A percentile compares a stretch with the other conserved stretches of the same genome.
phyloP scores from a whole-genome alignment of 2,797 vertebrate genomes.

The Triplophysa bombifrons region DNA sequence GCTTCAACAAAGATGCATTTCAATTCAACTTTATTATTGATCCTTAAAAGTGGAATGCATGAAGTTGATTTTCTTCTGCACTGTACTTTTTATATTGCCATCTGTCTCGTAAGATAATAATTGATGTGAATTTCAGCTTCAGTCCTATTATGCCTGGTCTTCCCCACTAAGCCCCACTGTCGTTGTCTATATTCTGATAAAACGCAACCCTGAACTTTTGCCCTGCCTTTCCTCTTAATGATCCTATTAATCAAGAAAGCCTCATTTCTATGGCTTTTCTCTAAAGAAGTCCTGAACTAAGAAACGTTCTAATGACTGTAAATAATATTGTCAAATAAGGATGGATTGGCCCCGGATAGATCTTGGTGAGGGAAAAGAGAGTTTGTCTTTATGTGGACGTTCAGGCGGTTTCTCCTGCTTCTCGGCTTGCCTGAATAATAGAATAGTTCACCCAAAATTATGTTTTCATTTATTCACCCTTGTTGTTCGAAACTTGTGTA shows the following conservation, averaged over 20 bases:
- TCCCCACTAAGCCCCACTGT: constrained; percentile 57
- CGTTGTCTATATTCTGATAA: constrained; percentile 36
- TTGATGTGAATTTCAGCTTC: constrained; percentile 59
- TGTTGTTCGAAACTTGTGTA: no score
- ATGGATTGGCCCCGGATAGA: constrained; percentile 2
- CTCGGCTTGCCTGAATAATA: background rate
- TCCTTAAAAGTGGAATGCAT: constrained; percentile 53
- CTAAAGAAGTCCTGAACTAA: constrained; percentile 38
- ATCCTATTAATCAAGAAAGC: constrained; percentile 44
- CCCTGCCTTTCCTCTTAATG: constrained; percentile 47
- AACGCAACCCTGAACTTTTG: constrained; percentile 20
- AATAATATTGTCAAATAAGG: constrained; percentile 18
- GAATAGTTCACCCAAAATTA: background rate
- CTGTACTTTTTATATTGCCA: constrained; percentile 57
- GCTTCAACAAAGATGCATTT: background rate
- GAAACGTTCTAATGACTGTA: constrained; percentile 2
- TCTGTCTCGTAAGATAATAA: constrained; percentile 57
- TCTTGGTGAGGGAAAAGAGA: background rate
- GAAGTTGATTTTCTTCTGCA: constrained; percentile 44
- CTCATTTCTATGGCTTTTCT: constrained; percentile 27
- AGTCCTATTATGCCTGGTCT: constrained; percentile 50
- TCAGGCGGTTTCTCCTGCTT: background rate
- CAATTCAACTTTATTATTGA: background rate
- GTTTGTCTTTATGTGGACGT: background rate
- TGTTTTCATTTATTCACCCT: no score